phyloP scores from a whole-genome alignment of 2,113 vertebrate species.

The Sciurus niger region DNA sequence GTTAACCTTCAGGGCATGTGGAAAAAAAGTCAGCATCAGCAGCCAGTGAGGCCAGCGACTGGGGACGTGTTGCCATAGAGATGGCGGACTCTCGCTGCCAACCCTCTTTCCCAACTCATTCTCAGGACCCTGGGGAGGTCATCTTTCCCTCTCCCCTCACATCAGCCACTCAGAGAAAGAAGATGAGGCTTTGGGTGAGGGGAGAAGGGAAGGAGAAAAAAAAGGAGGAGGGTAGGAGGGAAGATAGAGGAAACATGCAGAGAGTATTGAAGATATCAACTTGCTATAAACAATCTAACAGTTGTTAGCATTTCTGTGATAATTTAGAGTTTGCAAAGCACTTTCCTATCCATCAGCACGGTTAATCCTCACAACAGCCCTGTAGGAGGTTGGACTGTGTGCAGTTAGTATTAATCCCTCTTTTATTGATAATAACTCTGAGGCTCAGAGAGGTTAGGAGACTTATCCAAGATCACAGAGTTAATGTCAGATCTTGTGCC shows the following conservation, averaged over 20 bases:
- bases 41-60: slow-evolving; percentile 74
- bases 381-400: neutral
- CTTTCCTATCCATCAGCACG: neutral
- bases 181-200: slow-evolving; percentile 6
- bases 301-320: slow-evolving; percentile 19
- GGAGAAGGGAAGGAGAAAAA: neutral
- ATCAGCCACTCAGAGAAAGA: slow-evolving; percentile 55
- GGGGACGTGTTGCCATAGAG: slow-evolving; percentile 80
- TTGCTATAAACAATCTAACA: neutral
- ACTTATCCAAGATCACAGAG: slow-evolving; percentile 15
- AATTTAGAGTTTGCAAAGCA: neutral
- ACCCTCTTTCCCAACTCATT: slow-evolving; percentile 49
- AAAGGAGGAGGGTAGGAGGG: too few relatives aligned
- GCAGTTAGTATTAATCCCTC: neutral
- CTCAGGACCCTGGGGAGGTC: slow-evolving; percentile 45
- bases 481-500: neutral
- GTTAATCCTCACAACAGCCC: neutral
- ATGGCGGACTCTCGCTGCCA: slow-evolving; percentile 47
- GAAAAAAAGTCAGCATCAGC: slow-evolving; percentile 82
- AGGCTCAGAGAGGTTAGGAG: slow-evolving; percentile 1
- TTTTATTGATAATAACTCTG: neutral
- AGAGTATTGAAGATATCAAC: neutral
- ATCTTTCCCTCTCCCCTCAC: slow-evolving; percentile 44
- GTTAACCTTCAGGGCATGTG: slow-evolving; percentile 93
- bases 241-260: neutral